Conservation (phyloP, 2,797 vertebrate species). For the Todus mexicanus region DNA sequence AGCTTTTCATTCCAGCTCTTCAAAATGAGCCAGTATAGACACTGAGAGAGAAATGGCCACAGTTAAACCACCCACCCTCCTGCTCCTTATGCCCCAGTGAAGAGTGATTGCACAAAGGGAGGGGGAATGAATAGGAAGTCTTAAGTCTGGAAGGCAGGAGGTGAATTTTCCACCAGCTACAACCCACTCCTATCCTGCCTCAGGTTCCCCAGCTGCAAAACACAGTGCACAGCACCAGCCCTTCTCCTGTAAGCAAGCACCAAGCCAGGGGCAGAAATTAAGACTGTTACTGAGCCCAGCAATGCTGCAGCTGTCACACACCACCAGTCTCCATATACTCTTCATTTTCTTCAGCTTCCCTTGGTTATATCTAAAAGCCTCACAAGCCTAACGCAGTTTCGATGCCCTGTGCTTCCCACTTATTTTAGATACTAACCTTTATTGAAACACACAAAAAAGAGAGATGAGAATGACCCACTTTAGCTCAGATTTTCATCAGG, state of each 20-base stretch:
- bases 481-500: neutral
- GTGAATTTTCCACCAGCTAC: neutral
- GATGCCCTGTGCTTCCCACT: neutral
- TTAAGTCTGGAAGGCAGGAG: neutral
- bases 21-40: rapidly evolving
- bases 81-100: neutral
- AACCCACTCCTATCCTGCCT: neutral
- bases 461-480: neutral
- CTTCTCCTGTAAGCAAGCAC: neutral
- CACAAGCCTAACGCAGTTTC: neutral
- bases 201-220: neutral
- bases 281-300: neutral
- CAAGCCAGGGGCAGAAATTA: no score
- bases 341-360: neutral
- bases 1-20: neutral
- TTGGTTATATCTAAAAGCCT: neutral
- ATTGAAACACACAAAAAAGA: neutral
- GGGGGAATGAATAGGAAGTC: neutral
- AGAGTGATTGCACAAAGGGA: neutral
- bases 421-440: neutral
- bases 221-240: neutral
- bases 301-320: no score
- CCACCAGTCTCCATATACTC: neutral
- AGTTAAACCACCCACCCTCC: no score
- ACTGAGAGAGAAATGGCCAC: rapidly evolving